phyloP scores from a whole-genome alignment of 1,140 invertebrate genomes.

The Globodera ellingtonae region DNA sequence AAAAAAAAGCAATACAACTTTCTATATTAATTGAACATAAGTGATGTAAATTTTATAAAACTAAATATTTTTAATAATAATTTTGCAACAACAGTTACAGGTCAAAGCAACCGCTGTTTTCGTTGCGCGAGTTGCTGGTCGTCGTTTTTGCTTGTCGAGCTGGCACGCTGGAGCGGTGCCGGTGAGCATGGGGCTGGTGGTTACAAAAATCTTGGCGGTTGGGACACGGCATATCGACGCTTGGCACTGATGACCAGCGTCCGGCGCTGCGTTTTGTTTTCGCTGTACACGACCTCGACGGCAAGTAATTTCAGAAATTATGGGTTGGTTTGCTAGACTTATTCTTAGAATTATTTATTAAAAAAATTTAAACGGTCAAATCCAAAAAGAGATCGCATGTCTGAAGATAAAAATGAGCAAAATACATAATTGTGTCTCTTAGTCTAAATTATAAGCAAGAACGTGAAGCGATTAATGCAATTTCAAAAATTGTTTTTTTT shows the following conservation, averaged over 20 bases:
- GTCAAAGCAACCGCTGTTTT: too few relatives aligned
- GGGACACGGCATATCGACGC: constrained; percentile 5
- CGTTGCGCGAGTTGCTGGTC: background rate
- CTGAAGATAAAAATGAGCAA: constrained; percentile 1
- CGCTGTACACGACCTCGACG: constrained; percentile 24
- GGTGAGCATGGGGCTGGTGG: background rate
- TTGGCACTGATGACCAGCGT: constrained; percentile 19
- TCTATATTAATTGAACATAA: too few relatives aligned
- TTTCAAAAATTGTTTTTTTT: too few relatives aligned
- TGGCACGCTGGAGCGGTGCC: background rate
- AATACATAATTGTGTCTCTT: background rate
- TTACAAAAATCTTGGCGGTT: background rate
- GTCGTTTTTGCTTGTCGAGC: background rate
- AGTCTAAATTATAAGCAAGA: background rate
- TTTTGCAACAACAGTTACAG: too few relatives aligned
- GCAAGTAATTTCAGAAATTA: constrained; percentile 17
- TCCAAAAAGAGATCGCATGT: background rate
- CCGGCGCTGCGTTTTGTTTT: constrained; percentile 12
- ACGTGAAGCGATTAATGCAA: too few relatives aligned
- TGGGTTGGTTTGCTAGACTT: too few relatives aligned
- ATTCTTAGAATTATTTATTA: background rate
- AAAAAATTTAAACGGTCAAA: background rate
- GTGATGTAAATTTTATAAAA: too few relatives aligned
- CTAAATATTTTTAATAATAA: too few relatives aligned
- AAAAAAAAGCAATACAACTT: too few relatives aligned